Evolutionary conservation across 2,888 invertebrate species (phyloP).

Genomic region (Pheosia tremula): DNA sequence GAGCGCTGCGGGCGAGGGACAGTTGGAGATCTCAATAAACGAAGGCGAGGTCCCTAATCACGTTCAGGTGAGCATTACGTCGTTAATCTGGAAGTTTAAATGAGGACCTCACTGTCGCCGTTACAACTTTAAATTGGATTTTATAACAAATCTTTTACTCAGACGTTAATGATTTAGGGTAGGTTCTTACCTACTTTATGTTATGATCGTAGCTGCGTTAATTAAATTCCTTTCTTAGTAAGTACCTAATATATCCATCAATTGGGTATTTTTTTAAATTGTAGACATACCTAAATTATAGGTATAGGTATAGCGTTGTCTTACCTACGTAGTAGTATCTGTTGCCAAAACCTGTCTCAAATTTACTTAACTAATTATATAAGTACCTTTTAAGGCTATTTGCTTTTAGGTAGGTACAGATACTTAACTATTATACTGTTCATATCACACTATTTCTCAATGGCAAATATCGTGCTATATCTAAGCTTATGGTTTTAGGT

Average conservation of each 20-base stretch:
- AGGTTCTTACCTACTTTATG: background rate
- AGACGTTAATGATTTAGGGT: background rate
- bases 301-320: too few relatives aligned
- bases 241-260: too few relatives aligned
- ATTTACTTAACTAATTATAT: too few relatives aligned
- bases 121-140: slow-evolving; percentile 24
- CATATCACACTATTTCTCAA: too few relatives aligned
- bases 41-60: slow-evolving; percentile 99
- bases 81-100: slow-evolving; percentile 25
- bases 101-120: slow-evolving; percentile 12
- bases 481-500: slow-evolving; percentile 79
- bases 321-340: too few relatives aligned
- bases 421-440: too few relatives aligned
- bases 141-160: slow-evolving; percentile 6
- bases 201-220: background rate
- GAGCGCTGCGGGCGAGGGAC: slow-evolving; percentile 99
- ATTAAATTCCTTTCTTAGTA: too few relatives aligned
- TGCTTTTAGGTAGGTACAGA: too few relatives aligned
- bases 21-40: slow-evolving; percentile 99
- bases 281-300: too few relatives aligned
- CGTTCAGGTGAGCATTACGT: slow-evolving; percentile 86
- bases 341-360: too few relatives aligned
- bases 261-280: too few relatives aligned
- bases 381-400: too few relatives aligned
- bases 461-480: background rate